Base-by-base conservation (phyloP, 2,113 vertebrate species). In the Arizona elegans region DNA sequence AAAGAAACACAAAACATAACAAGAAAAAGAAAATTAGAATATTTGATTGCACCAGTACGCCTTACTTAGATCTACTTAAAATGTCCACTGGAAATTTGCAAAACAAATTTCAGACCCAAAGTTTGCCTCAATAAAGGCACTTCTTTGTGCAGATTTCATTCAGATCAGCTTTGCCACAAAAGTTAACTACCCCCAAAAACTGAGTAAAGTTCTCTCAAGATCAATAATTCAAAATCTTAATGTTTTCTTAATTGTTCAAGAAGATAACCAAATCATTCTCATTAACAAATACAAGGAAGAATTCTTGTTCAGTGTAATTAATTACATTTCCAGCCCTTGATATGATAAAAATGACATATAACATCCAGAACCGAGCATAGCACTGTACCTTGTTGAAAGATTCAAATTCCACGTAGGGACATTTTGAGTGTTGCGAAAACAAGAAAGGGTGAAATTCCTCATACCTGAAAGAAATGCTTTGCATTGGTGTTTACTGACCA, bases 391-490 rank as follows among this genome's bases (percentile, higher is more conserved):
- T 99, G 97, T 99, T 98, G 98, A 99, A 99, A 90, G 98, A 98
- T 92, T 99, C 98, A 97, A 99, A 99, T 97, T 99, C 99, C 97
- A 99, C 96, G 97, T 98, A 97, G 0, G 98, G 98, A 95, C 97
- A 98, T 92, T 98, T 98, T 95, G 96, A 96, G 97, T 99, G 98
- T 96, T 99, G 99, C 90, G 97, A 98, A 97, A 99, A 99, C 94
- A 99, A 98, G 96, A 99, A 99, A 94, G 99, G 99, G 96, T 99
- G 99, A 97, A 99, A 99, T 95, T 99, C 99, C 94, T 99, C 99
- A 95, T 99, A 99, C 96, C 99, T 99, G 97, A 92, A 97, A 97
- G 96, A 96, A 59, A 97, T 58, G 97, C 87, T 95, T 93, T 96
- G 93, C 94, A 93, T 94, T 96, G 92, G 92, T 96, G 90, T 93